Evolutionary conservation across 2,888 invertebrate genomes (phyloP), one percentile per base, ranked within the genome.

Genomic region (Drosophila prolongata): DNA sequence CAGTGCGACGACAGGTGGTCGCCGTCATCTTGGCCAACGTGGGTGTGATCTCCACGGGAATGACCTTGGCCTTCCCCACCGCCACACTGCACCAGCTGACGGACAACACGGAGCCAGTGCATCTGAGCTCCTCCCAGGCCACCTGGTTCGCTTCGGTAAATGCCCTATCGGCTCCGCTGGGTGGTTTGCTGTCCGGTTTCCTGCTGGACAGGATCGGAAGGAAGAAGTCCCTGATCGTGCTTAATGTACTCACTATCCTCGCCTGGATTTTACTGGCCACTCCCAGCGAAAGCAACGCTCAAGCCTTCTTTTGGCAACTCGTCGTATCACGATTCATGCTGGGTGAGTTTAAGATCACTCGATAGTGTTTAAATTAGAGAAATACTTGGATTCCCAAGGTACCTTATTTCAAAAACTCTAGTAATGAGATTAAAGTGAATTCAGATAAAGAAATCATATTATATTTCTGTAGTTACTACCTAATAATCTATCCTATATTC

Each of bases 111-210:
- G 90, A 91, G 53, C 35, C 79, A 1, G 85, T 90, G 3, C 75
- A 88, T 59, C 75, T 92, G n/a, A 79, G 76, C 8, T 38, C 50
- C 1, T 74, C 87, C 2, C 89, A 92, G 68, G 89, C 87, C 6
- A 89, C 92, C 3, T 92, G 92, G 92, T 92, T 91, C 77, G 92
- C 92, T 8, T 90, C 92, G 1, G 78, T 92, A 6, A 92, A 91
- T 46, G 84, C 91, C 1, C 78, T 92, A 16, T 79, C 91, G 8
- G 89, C 90, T 24, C 92, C 92, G 0, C 58, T 92, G 43, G 92
- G 92, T 6, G 92, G 92, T 1, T 66, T 92, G 1, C 68, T 92
- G 6, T 91, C 90, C 6, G 91, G 90, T 0, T 61, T 89, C 9
- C 37, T 92, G 43, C 75, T 92, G 24, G 92, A 92, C 73, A 90